Base-by-base conservation (phyloP, 2,888 invertebrate genomes). In the Cryptophagus acutangulus region DNA sequence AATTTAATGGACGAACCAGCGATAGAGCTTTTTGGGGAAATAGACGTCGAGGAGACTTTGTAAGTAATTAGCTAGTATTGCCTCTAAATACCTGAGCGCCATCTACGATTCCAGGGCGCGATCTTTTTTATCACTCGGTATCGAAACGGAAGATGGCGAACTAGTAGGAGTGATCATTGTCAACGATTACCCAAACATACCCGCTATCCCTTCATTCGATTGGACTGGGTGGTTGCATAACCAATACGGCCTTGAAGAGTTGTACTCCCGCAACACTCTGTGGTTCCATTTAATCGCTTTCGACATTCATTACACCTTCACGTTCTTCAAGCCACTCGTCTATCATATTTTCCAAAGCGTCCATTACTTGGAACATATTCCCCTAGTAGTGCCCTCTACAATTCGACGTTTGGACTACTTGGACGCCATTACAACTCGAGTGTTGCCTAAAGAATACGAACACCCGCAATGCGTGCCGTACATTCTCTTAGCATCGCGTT, bases 221-320 rank as follows among this genome's bases (percentile, higher is more conserved):
- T 82, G 81, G 81, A 68, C 72, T 28, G 59, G 67, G n/a, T 82
- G 78, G 71, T 57, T 81, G n/a, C 66, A 68, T 60, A 64, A 62
- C 9, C 71, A 74, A 53, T 82, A 78, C 59, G 52, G 55, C 8
- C 31, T 61, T 6, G 60, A 66, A 36, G 68, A 72, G 36, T 54
- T 76, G 46, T 72, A 66, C 30, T 58, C 74, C 13, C 65, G 74
- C 8, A 80, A 81, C 56, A 74, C 78, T 0, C 57, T 79, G 28
- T 83, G 81, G 66, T 60, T 83, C 28, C 78, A 80, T 55, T 60
- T 79, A 43, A 56, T 78, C 8, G 75, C 76, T 33, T 81, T 75
- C 75, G 71, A 76, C 43, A 62, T 66, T 2, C 58, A 62, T 1
- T 74, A 73, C 51, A 59, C 55, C 2, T 49, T 56, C 15, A 33